Percentiles rank a stretch among this genome's conserved stretches.
Evolutionary conservation across 2,888 invertebrate species (phyloP).

Genomic region (Ennomos fuscantarius): DNA sequence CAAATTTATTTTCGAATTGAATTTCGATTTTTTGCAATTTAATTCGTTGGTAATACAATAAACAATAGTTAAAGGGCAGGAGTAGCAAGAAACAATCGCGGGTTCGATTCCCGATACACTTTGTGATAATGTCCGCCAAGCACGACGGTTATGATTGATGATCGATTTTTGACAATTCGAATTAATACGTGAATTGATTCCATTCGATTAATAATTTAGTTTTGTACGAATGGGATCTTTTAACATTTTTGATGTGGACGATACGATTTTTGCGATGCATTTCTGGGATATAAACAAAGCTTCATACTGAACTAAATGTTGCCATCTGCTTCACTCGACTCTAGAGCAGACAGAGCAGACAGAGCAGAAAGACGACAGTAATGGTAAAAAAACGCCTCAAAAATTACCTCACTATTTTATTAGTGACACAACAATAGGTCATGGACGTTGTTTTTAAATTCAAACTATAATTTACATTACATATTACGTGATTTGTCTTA

Average conservation of each 20-base stretch:
- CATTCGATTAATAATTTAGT: conserved; percentile 72
- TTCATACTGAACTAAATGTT: background rate
- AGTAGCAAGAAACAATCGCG: conserved; percentile 55
- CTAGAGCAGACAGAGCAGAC: no score
- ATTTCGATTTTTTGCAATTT: conserved; percentile 48
- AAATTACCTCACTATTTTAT: no score
- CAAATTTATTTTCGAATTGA: conserved; percentile 51
- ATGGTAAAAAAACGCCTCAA: no score
- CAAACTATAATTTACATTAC: no score
- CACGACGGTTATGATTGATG: conserved; percentile 77
- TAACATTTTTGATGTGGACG: conserved; percentile 53
- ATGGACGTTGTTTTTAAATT: no score
- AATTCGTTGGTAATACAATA: conserved; percentile 63
- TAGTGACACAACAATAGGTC: no score
- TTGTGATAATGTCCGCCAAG: conserved; percentile 66
- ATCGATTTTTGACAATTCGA: conserved; percentile 68
- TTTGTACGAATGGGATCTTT: conserved; percentile 59
- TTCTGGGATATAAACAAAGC: conserved; percentile 24
- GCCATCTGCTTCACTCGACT: conserved; percentile 6
- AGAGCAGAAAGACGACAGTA: no score
- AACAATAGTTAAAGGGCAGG: conserved; percentile 62
- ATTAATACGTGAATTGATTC: conserved; percentile 75
- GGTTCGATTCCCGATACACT: conserved; percentile 59
- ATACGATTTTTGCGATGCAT: conserved; percentile 57
- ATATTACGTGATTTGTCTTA: no score